Conservation (phyloP, 1,140 invertebrate genomes). For the Drosophila takahashii region DNA sequence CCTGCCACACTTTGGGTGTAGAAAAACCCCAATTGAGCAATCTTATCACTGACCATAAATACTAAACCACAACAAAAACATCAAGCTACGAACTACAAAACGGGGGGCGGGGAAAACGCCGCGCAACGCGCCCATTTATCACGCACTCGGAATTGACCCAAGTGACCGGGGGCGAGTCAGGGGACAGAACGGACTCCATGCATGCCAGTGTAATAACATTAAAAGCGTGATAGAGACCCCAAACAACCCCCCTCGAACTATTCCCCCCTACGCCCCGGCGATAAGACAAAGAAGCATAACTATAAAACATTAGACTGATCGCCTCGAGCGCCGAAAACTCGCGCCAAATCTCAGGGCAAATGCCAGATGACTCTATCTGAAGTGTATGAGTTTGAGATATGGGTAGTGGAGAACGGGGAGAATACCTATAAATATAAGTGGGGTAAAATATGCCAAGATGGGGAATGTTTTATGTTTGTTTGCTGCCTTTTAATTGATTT, state of each 20-base stretch:
- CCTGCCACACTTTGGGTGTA: constrained; percentile 4
- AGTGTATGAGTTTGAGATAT: constrained; percentile 9
- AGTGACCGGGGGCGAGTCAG: constrained; percentile 58
- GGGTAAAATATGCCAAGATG: neutral
- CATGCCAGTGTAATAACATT: constrained; percentile 47
- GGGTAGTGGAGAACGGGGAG: neutral
- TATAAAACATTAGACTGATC: constrained; percentile 39
- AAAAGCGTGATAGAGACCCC: constrained; percentile 47
- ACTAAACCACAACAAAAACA: constrained; percentile 66
- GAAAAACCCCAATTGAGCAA: constrained; percentile 70
- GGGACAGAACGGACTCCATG: constrained; percentile 26
- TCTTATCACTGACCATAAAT: constrained; percentile 79
- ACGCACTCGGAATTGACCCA: constrained; percentile 75
- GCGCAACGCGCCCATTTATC: constrained; percentile 77
- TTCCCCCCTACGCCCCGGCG: constrained; percentile 22
- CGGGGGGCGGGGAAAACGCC: constrained; percentile 29
- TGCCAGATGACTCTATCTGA: constrained; percentile 52
- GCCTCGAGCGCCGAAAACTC: constrained; percentile 45
- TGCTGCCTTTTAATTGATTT: constrained; percentile 7
- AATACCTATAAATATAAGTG: neutral
- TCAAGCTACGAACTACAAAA: constrained; percentile 10
- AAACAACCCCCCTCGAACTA: constrained; percentile 13
- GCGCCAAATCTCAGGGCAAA: constrained; percentile 39
- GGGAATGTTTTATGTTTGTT: neutral
- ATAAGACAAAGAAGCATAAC: constrained; percentile 64